phyloP scores from a whole-genome alignment of 2,888 invertebrate species.

The Alitta virens region DNA sequence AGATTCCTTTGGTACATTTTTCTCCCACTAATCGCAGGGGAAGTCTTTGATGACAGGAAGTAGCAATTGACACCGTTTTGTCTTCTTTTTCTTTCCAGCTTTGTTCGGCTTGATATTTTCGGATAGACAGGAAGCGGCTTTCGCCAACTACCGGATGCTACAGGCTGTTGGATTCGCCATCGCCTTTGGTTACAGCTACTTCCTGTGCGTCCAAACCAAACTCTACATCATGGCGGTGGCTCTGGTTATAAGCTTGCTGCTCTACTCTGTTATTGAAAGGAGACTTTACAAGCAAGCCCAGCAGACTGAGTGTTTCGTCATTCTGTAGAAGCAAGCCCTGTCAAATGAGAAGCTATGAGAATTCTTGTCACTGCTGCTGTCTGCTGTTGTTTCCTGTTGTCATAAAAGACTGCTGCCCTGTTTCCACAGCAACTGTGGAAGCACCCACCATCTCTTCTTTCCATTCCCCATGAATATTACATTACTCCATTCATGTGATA shows the following conservation, averaged over 20 bases:
- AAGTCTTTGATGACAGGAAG: too few relatives aligned
- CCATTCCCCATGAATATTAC: too few relatives aligned
- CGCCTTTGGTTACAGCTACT: conserved; percentile 79
- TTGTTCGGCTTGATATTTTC: conserved; percentile 84
- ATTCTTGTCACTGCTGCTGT: too few relatives aligned
- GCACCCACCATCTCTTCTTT: too few relatives aligned
- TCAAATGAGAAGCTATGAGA: too few relatives aligned
- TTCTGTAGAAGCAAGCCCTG: not conserved
- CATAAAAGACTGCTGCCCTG: too few relatives aligned
- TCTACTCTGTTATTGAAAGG: conserved; percentile 67
- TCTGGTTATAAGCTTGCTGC: conserved; percentile 70
- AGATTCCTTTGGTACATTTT: too few relatives aligned
- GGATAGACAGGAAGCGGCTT: conserved; percentile 83
- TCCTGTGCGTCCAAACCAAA: conserved; percentile 75
- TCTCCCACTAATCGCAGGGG: too few relatives aligned
- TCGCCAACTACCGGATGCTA: conserved; percentile 88
- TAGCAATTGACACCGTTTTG: too few relatives aligned
- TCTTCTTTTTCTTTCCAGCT: conserved; percentile 38
- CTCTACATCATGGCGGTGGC: conserved; percentile 70
- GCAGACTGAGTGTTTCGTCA: conserved; percentile 6
- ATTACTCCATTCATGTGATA: too few relatives aligned
- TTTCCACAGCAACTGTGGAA: too few relatives aligned
- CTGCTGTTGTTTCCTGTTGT: too few relatives aligned
- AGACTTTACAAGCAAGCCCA: conserved; percentile 33
- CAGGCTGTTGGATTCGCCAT: conserved; percentile 87